These are phyloP conservation scores for Delia radicum DNA, from an alignment of 1,140 invertebrate species.

Conservation along the genomic window DNA sequence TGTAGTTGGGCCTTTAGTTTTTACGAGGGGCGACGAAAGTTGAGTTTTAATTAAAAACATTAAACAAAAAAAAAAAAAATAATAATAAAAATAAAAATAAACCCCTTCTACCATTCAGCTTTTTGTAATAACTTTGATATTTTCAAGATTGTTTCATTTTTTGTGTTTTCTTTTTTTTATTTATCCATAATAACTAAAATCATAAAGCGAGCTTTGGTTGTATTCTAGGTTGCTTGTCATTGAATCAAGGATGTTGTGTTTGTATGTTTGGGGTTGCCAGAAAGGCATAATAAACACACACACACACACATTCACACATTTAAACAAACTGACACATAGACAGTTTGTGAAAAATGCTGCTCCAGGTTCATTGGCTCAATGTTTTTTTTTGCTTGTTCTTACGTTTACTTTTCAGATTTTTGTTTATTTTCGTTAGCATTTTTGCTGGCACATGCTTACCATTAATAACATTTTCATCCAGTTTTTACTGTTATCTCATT, in stretches of 20 bases:
- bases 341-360: background rate
- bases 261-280: no score
- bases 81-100: background rate
- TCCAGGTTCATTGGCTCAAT: background rate
- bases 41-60: background rate
- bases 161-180: no score
- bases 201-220: background rate
- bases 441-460: background rate
- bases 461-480: background rate
- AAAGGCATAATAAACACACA: no score
- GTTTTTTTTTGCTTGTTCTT: background rate
- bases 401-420: background rate
- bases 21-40: background rate
- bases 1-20: no score
- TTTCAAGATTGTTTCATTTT: background rate
- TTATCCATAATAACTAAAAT: no score
- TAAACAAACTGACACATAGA: background rate
- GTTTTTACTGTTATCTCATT: conserved; percentile 10
- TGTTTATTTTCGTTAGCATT: background rate
- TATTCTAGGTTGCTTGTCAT: background rate
- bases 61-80: background rate
- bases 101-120: background rate
- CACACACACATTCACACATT: background rate
- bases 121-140: background rate
- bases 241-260: background rate